Percentiles rank a stretch among this genome's conserved stretches.
phyloP scores from a whole-genome alignment of 64 coral and sea anemone genomes.

The Catalaphyllia jardinei region DNA sequence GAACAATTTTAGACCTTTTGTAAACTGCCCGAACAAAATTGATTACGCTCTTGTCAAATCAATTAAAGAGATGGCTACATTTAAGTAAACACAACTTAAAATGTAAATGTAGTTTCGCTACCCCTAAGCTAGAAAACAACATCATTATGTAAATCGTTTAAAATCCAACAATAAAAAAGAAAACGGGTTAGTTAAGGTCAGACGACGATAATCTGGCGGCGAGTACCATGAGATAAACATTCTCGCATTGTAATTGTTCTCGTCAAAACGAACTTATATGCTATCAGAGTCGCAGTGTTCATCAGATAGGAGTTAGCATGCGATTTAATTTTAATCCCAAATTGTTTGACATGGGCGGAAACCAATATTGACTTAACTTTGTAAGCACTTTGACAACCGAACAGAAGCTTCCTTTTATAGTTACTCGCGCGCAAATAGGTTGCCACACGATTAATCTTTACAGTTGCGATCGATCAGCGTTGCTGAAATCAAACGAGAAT shows the following conservation, averaged over 20 bases:
- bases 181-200: not conserved
- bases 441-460: not conserved
- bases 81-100: constrained; percentile 1
- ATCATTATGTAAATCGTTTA: not conserved
- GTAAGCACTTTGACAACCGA: not conserved
- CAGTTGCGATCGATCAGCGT: not conserved
- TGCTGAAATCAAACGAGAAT: not conserved
- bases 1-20: not conserved
- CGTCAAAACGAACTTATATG: not conserved
- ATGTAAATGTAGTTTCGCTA: not conserved
- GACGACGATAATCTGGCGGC: not conserved
- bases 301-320: not conserved
- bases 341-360: not conserved
- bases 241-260: not conserved
- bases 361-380: constrained; percentile 1
- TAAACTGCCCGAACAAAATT: not conserved
- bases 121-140: not conserved
- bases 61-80: not conserved
- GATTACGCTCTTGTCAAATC: not conserved
- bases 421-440: not conserved
- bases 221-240: not conserved
- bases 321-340: constrained; percentile 16
- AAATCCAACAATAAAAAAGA: not conserved
- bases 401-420: not conserved
- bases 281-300: not conserved